Evolutionary conservation across 2,797 vertebrate genomes (phyloP).

Genomic region (Mus caroli): DNA sequence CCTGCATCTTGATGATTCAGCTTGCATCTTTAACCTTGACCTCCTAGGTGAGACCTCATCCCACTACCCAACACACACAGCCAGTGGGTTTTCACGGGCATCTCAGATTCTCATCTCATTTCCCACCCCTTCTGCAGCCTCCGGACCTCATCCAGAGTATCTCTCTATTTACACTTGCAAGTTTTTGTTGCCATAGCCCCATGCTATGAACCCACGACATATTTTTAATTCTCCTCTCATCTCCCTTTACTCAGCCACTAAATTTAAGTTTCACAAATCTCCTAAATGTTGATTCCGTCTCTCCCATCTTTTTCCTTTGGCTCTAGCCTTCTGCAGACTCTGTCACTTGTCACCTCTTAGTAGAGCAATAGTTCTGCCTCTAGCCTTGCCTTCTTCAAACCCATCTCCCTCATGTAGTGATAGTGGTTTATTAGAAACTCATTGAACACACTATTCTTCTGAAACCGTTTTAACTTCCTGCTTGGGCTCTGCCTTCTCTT

Average conservation of each 20-base stretch:
- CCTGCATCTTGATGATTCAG: constrained; percentile 1
- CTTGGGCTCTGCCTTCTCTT: background rate
- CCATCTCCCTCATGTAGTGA: background rate
- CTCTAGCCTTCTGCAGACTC: background rate
- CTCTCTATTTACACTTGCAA: constrained; percentile 6
- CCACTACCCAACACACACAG: background rate
- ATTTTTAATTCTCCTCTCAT: background rate
- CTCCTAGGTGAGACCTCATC: background rate
- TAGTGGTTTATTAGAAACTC: background rate
- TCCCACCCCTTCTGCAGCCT: background rate
- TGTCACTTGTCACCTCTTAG: background rate
- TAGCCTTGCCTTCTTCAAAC: background rate
- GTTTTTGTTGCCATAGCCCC: background rate
- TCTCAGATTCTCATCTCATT: background rate
- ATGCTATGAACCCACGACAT: background rate
- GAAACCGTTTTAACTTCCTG: background rate
- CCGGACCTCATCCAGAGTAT: background rate
- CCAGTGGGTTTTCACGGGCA: background rate
- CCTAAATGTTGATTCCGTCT: background rate
- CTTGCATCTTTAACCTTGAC: background rate
- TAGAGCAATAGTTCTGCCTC: background rate
- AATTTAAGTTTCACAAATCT: constrained; percentile 17
- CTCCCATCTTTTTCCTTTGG: background rate
- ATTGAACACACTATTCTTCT: background rate
- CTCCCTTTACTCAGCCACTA: constrained; percentile 10